phyloP scores from a whole-genome alignment of 2,888 invertebrate genomes.

The Diloba caeruleocephala region DNA sequence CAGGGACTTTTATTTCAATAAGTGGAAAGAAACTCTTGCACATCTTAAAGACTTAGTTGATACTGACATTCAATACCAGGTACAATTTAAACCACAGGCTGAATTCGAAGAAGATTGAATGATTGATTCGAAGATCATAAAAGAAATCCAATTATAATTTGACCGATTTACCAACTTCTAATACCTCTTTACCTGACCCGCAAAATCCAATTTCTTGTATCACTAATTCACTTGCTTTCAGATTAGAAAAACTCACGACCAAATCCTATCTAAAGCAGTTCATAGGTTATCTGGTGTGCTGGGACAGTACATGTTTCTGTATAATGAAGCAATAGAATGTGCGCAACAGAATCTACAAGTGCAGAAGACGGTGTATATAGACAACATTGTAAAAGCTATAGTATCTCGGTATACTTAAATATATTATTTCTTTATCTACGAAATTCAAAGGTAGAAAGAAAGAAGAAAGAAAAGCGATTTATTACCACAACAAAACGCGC shows the following conservation, averaged over 20 bases:
- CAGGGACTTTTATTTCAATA: slow-evolving; percentile 72
- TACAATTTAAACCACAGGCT: slow-evolving; percentile 30
- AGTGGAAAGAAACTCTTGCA: slow-evolving; percentile 68
- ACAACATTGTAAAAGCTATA: slow-evolving; percentile 61
- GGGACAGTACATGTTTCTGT: slow-evolving; percentile 67
- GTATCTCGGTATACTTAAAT: slow-evolving; percentile 49
- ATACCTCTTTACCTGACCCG: too few species aligned
- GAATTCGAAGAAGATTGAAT: too few species aligned
- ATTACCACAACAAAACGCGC: too few species aligned
- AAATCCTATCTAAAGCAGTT: slow-evolving; percentile 65
- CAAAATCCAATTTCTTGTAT: too few species aligned
- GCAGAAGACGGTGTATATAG: slow-evolving; percentile 70
- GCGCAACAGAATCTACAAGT: slow-evolving; percentile 73
- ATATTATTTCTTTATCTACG: background rate
- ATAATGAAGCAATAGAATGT: slow-evolving; percentile 71
- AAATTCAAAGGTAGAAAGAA: too few species aligned
- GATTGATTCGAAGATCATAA: too few species aligned
- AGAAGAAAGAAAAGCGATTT: too few species aligned
- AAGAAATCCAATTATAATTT: too few species aligned
- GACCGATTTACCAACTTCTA: too few species aligned
- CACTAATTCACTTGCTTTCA: slow-evolving; percentile 38
- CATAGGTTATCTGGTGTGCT: slow-evolving; percentile 65
- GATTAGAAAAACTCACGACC: slow-evolving; percentile 68
- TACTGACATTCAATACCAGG: slow-evolving; percentile 73
- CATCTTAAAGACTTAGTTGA: slow-evolving; percentile 58